Percentiles rank a stretch among this genome's conserved stretches.
These are phyloP conservation scores for Isaurus tuberculatus DNA, from an alignment of 92 coral and sea anemone genomes.

Conservation along the genomic window DNA sequence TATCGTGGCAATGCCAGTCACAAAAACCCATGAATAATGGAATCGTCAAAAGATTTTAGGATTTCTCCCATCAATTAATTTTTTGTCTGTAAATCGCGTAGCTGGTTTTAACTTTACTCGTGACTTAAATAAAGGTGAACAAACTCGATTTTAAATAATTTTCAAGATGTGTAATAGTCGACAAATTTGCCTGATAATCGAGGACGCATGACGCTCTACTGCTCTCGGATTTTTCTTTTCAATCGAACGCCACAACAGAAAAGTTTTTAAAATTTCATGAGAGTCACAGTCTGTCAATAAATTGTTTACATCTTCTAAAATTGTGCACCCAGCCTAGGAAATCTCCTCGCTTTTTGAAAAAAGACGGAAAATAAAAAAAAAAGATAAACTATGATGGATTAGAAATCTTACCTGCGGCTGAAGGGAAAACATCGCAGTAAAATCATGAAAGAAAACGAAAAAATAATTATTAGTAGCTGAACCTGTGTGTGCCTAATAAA, in stretches of 20 bases:
- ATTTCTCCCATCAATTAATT: neutral
- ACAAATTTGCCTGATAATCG: constrained; percentile 39
- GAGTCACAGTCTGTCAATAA: constrained; percentile 75
- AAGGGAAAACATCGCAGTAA: constrained; percentile 8
- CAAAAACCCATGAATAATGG: constrained; percentile 30
- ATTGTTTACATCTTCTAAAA: constrained; percentile 69
- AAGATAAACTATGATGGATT: constrained; percentile 8
- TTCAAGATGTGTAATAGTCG: constrained; percentile 38
- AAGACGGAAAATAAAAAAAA: neutral
- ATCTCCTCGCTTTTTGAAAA: constrained; percentile 8
- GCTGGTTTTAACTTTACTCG: constrained; percentile 11
- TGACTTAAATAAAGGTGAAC: constrained; percentile 5
- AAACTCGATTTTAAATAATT: constrained; percentile 22
- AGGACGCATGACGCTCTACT: constrained; percentile 26
- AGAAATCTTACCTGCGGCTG: constrained; percentile 39
- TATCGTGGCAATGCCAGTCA: neutral
- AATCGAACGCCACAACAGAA: constrained; percentile 54
- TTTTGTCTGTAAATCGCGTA: constrained; percentile 22
- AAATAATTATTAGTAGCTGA: constrained; percentile 19
- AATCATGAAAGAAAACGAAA: constrained; percentile 24
- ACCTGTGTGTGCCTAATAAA: neutral
- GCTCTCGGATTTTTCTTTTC: constrained; percentile 43
- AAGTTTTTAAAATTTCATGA: constrained; percentile 88
- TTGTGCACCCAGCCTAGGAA: constrained; percentile 8
- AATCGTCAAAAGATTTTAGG: neutral